phyloP scores from a whole-genome alignment of 2,797 vertebrate genomes.

The Nannoperca obscura region DNA sequence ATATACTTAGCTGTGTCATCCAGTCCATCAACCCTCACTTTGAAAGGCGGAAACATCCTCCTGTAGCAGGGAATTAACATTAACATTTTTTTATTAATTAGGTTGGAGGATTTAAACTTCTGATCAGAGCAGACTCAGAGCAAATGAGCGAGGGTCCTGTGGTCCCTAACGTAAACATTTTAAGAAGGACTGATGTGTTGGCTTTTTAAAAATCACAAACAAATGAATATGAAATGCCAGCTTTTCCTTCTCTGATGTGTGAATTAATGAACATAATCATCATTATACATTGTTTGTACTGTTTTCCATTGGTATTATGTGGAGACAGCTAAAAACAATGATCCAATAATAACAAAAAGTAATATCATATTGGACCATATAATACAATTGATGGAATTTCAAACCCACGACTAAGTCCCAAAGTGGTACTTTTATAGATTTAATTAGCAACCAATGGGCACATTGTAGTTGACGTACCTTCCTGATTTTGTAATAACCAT shows the following conservation, averaged over 20 bases:
- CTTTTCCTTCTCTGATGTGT: not conserved
- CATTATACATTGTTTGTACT: too few species aligned
- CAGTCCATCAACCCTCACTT: slow-evolving; percentile 93
- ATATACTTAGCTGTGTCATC: slow-evolving; percentile 96
- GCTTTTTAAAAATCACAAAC: not conserved
- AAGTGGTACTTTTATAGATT: not conserved
- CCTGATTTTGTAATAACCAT: slow-evolving; percentile 99
- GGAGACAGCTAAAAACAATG: not conserved
- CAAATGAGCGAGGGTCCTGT: too few species aligned
- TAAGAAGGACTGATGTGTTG: not conserved
- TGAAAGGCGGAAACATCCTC: slow-evolving; percentile 99
- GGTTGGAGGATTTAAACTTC: too few species aligned
- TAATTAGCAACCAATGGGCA: too few species aligned
- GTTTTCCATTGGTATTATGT: not conserved
- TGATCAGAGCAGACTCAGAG: too few species aligned
- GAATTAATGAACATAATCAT: not conserved
- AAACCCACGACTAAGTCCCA: not conserved
- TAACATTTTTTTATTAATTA: too few species aligned
- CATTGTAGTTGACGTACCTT: slow-evolving; percentile 85
- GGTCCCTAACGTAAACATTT: too few species aligned
- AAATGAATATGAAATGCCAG: not conserved
- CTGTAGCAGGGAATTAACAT: slow-evolving; percentile 70
- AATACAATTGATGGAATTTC: not conserved
- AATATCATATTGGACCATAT: not conserved
- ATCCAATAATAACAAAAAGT: not conserved